These are phyloP conservation scores for Sceloporus tristichus DNA, from an alignment of 2,113 vertebrate species.

Conservation along the genomic window DNA sequence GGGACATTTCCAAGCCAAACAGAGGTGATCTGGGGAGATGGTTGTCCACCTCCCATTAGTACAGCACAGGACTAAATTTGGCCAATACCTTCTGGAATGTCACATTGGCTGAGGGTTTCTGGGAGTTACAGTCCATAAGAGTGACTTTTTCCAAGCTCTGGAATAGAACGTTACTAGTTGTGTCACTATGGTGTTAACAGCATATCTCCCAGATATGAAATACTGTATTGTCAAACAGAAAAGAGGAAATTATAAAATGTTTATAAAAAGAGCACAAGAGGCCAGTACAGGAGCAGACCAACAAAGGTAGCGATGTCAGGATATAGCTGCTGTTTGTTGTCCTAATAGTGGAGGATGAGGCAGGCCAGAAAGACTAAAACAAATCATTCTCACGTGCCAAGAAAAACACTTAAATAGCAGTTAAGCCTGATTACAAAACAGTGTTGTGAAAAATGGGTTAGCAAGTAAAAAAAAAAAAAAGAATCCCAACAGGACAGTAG, in stretches of 20 bases:
- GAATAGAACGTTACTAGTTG: too few species aligned
- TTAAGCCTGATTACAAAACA: constrained; percentile 22
- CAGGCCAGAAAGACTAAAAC: neutral
- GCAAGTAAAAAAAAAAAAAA: constrained; percentile 7
- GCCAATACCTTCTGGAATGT: too few species aligned
- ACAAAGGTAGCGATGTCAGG: neutral
- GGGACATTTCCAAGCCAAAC: neutral
- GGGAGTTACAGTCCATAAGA: too few species aligned
- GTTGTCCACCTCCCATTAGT: neutral
- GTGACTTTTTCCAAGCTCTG: too few species aligned
- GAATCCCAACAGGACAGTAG: neutral
- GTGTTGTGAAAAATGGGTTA: neutral
- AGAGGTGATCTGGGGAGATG: neutral
- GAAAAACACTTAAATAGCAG: constrained; percentile 8
- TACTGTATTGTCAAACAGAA: neutral
- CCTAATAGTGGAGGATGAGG: neutral
- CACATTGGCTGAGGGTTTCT: too few species aligned
- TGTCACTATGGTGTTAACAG: too few species aligned
- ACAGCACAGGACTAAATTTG: too few species aligned
- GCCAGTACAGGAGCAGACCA: too few species aligned
- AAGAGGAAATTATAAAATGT: too few species aligned
- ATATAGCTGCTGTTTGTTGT: neutral
- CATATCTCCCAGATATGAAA: neutral
- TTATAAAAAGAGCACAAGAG: too few species aligned
- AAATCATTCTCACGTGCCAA: neutral